A percentile compares a stretch with the other conserved stretches of the same genome.
Conservation (phyloP, 2,888 invertebrate genomes). For the Polyommatus icarus region DNA sequence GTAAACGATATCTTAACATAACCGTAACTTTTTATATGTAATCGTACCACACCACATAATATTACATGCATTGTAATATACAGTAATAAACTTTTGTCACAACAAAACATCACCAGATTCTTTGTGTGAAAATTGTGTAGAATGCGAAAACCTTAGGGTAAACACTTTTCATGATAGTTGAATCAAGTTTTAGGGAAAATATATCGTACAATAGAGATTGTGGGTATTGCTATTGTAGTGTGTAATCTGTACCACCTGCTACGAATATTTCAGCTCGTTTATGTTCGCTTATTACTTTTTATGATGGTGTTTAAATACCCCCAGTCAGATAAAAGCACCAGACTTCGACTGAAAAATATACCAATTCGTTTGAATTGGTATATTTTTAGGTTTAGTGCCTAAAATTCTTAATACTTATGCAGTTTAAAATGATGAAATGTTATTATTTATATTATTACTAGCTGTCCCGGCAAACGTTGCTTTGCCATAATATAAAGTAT, state of each 20-base stretch:
- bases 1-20: background rate
- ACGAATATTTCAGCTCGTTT: background rate
- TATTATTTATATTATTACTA: no score
- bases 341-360: background rate
- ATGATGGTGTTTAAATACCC: background rate
- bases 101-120: background rate
- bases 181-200: background rate
- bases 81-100: background rate
- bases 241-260: background rate
- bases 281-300: background rate
- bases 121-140: conserved; percentile 1
- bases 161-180: background rate
- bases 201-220: background rate
- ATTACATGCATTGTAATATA: background rate
- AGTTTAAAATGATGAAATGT: no score
- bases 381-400: no score
- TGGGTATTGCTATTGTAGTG: background rate
- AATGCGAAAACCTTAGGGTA: background rate
- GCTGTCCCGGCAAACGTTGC: no score
- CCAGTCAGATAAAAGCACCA: no score
- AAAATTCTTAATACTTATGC: no score
- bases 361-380: no score
- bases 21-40: background rate
- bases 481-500: no score
- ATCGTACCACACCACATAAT: background rate